Evolutionary conservation across 2,797 vertebrate genomes (phyloP).

Genomic region (Protonibea diacanthus): DNA sequence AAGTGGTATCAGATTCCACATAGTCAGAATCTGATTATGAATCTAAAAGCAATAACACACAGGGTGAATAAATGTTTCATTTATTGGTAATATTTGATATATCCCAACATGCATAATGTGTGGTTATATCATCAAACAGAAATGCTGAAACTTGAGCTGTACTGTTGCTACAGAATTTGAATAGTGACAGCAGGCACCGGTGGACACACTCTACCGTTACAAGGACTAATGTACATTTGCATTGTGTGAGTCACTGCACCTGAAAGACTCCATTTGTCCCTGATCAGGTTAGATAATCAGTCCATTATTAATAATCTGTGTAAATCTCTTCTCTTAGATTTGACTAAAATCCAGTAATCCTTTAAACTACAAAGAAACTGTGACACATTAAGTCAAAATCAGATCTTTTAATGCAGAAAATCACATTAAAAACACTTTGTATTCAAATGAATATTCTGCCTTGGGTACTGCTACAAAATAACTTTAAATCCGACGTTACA

Average conservation of each 20-base stretch:
- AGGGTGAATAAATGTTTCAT: not conserved
- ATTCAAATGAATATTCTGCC: too few relatives aligned
- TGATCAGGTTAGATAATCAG: too few relatives aligned
- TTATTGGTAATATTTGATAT: not conserved
- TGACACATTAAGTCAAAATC: too few relatives aligned
- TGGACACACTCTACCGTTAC: not conserved
- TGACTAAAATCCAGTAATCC: not conserved
- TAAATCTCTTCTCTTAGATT: not conserved
- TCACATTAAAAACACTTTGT: too few relatives aligned
- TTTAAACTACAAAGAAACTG: not conserved
- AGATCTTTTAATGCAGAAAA: too few relatives aligned
- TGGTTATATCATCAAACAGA: not conserved
- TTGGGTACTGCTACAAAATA: too few relatives aligned
- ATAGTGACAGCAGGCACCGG: not conserved
- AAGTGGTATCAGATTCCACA: not conserved
- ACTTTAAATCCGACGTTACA: too few relatives aligned
- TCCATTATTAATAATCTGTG: not conserved
- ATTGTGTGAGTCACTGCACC: not conserved
- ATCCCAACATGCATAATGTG: not conserved
- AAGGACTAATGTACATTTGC: not conserved
- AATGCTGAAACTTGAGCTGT: not conserved
- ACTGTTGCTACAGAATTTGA: not conserved
- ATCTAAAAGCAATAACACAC: not conserved
- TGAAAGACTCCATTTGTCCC: not conserved
- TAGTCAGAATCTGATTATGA: not conserved